Evolutionary conservation across 2,888 invertebrate species (phyloP).

Genomic region (Conops quadrifasciatus): DNA sequence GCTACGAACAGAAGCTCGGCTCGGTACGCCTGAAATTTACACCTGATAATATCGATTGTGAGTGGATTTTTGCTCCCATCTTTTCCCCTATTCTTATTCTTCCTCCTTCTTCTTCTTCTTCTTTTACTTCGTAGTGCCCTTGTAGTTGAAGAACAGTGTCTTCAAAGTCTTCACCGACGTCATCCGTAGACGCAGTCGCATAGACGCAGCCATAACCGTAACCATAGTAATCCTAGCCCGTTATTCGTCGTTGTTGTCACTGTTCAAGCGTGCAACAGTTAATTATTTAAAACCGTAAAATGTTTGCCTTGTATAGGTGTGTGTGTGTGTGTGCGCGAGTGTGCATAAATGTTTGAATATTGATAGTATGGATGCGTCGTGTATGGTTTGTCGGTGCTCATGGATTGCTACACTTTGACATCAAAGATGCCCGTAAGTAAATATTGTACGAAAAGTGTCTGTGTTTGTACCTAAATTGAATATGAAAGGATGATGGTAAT

Average conservation of each 20-base stretch:
- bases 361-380: no score
- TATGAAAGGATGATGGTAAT: no score
- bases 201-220: neutral
- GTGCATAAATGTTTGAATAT: no score
- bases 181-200: neutral
- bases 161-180: neutral
- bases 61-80: neutral
- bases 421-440: no score
- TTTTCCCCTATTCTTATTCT: neutral
- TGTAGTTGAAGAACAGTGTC: neutral
- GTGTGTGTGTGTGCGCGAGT: neutral
- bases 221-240: neutral
- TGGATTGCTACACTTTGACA: no score
- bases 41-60: conserved; percentile 14
- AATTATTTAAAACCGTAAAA: conserved; percentile 35
- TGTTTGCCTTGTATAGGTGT: conserved; percentile 8
- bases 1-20: neutral
- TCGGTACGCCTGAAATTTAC: neutral
- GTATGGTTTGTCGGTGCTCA: no score
- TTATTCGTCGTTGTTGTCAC: neutral
- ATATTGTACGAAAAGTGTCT: no score
- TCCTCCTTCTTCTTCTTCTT: neutral
- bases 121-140: neutral
- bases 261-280: conserved; percentile 33
- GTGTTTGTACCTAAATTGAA: no score